Conservation (phyloP, 2,113 vertebrate species). For the Pseudonaja textilis region DNA sequence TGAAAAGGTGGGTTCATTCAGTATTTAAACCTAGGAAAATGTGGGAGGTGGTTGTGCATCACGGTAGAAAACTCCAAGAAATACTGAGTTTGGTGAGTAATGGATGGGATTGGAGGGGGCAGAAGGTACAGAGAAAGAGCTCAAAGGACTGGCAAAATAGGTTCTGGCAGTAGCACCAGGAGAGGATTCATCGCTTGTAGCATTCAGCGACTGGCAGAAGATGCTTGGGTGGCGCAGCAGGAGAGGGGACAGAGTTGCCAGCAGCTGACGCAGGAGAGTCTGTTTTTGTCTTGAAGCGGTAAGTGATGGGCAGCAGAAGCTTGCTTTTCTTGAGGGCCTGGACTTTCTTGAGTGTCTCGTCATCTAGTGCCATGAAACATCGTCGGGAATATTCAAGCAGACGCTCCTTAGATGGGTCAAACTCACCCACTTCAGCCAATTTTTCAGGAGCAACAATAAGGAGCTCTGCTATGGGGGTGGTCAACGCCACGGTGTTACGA, state of each 20-base stretch:
- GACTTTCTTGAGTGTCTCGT: conserved; percentile 84
- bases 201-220: not conserved
- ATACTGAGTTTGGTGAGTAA: not conserved
- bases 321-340: conserved; percentile 90
- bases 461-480: conserved; percentile 88
- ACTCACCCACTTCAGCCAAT: conserved; percentile 84
- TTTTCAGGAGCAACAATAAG: conserved; percentile 87
- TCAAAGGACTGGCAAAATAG: not conserved
- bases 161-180: not conserved
- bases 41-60: not conserved
- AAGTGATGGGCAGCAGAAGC: conserved; percentile 86
- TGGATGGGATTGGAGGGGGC: not conserved
- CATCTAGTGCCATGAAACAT: conserved; percentile 84
- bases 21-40: not conserved
- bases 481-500: conserved; percentile 87
- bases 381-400: conserved; percentile 87
- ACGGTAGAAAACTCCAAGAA: not conserved
- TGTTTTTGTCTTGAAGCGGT: conserved; percentile 79
- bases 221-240: not conserved
- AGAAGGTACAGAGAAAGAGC: not conserved
- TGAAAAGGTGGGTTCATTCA: not conserved
- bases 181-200: not conserved
- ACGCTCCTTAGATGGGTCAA: conserved; percentile 87
- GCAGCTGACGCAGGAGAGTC: not conserved
- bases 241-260: conserved; percentile 1